phyloP scores from a whole-genome alignment of 2,888 invertebrate species.

The Apodemia mormo region DNA sequence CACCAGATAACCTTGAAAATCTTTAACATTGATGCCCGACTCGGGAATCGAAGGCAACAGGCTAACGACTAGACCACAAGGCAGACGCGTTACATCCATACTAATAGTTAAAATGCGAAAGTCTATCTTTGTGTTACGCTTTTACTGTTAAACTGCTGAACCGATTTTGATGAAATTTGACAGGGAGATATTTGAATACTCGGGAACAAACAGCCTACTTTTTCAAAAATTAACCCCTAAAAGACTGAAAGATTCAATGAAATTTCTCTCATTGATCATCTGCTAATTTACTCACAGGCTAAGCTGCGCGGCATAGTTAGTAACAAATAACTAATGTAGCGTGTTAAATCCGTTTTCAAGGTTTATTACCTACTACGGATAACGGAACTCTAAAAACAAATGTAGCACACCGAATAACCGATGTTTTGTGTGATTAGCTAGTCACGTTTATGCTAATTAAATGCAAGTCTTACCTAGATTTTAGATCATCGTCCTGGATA shows the following conservation, averaged over 20 bases:
- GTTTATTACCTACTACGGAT: too few relatives aligned
- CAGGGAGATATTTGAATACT: too few relatives aligned
- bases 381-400: not conserved
- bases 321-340: too few relatives aligned
- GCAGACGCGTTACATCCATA: not conserved
- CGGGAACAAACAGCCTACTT: too few relatives aligned
- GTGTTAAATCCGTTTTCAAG: too few relatives aligned
- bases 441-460: conserved; percentile 5
- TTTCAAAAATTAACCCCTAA: too few relatives aligned
- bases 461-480: conserved; percentile 63
- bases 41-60: not conserved
- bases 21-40: too few relatives aligned
- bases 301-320: too few relatives aligned
- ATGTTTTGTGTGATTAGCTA: conserved; percentile 4
- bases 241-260: too few relatives aligned
- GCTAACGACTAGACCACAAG: not conserved
- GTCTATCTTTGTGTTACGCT: not conserved
- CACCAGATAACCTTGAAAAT: too few relatives aligned
- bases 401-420: not conserved
- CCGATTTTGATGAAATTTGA: not conserved
- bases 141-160: not conserved
- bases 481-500: conserved; percentile 73
- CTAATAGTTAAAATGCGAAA: not conserved
- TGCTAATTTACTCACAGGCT: too few relatives aligned
- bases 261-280: too few relatives aligned